Base-by-base conservation (phyloP, 64 coral and sea anemone genomes). In the Exaiptasia diaphana region DNA sequence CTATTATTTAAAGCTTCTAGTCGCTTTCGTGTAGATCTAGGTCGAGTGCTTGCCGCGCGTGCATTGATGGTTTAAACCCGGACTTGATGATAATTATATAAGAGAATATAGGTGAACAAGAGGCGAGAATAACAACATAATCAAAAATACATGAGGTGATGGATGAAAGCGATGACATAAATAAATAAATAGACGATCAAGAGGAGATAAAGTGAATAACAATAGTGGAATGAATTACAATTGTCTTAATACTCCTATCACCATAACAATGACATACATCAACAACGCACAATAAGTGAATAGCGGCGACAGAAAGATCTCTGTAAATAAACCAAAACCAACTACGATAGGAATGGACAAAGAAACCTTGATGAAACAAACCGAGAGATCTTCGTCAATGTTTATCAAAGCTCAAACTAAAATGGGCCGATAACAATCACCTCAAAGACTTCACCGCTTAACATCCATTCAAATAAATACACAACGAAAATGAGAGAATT, bases 151-250 rank as follows among this genome's bases (percentile, higher is more conserved):
- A 95, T 95, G 91, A 89, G 86, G 42, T 48, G 81, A 85, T 95
- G 91, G 90, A 95, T 89, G 80, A 72, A 70, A 85, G 45, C 62
- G 86, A 95, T 95, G 91, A 95, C 91, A 95, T 95, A 89, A 95
- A 95, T 95, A 95, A 95, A 95, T 95, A 95, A 89, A 95, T 95
- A 72, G 86, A 80, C 81, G 91, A 95, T 95, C 91, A 95, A 89
- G 86, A 85, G 75, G 68, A 95, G 91, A 95, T 90, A 95, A 89
- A 85, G 62, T 95, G 91, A 89, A 95, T 89, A 89, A 95, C 85
- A 95, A 90, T 73, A 61, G 44, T 54, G 68, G 82, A 89, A 74
- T 90, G 91, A 78, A 89, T 85, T 90, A 95, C 86, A 89, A 95
- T 95, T 89, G 91, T 41, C 38, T 50, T 95, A 95, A 89, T 93